A percentile compares a stretch with the other conserved stretches of the same genome.
phyloP scores from a whole-genome alignment of 2,797 vertebrate species.

The Chrysocyon brachyurus region DNA sequence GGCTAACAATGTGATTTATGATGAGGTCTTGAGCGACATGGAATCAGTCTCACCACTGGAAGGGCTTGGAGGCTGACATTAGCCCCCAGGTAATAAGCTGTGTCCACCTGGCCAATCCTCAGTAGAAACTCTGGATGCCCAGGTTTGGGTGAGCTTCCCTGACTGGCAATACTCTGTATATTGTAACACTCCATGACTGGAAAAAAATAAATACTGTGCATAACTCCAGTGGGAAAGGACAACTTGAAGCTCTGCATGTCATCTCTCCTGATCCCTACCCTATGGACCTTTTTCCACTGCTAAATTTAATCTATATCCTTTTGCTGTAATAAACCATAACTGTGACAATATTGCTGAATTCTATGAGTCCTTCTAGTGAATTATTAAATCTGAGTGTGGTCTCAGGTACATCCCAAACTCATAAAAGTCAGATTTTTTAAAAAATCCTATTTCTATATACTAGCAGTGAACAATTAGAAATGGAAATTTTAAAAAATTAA shows the following conservation, averaged over 20 bases:
- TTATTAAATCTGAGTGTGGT: not conserved
- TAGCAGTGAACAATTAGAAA: not conserved
- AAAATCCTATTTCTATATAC: not conserved
- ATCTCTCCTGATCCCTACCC: not conserved
- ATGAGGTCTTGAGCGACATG: not conserved
- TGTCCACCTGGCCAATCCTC: not conserved
- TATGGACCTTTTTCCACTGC: not conserved
- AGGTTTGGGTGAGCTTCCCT: not conserved
- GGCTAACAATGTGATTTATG: not conserved
- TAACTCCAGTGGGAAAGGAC: not conserved
- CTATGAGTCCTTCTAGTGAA: not conserved
- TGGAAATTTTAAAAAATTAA: not conserved
- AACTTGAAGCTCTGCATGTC: not conserved
- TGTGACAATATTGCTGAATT: not conserved
- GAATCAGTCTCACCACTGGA: not conserved
- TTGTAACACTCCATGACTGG: not conserved
- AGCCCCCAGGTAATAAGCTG: not conserved
- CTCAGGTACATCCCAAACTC: not conserved
- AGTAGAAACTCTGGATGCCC: not conserved
- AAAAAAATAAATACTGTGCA: not conserved
- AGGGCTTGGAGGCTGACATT: not conserved
- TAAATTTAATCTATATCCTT: not conserved
- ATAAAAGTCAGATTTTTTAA: not conserved
- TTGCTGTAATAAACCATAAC: not conserved
- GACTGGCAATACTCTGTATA: not conserved